phyloP scores from a whole-genome alignment of 2,113 vertebrate species.

The Hemiscyllium ocellatum region DNA sequence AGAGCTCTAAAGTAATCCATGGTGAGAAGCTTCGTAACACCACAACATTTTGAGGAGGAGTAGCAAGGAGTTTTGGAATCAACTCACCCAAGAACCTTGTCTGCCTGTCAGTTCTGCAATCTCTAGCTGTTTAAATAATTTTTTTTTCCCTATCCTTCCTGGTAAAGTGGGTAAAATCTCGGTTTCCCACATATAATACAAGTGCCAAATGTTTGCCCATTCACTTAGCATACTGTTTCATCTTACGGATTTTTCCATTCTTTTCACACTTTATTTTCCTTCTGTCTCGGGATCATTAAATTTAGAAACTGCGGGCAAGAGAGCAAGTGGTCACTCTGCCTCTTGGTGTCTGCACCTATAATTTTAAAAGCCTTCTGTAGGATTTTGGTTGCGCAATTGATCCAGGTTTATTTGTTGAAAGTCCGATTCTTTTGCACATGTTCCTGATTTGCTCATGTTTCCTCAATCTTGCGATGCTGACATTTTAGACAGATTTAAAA shows the following conservation, averaged over 20 bases:
- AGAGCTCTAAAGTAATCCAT: background rate
- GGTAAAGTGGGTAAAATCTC: too few species aligned
- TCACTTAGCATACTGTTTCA: too few species aligned
- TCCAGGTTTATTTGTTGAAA: background rate
- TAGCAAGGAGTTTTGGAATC: background rate
- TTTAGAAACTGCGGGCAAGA: too few species aligned
- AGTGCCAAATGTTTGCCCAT: too few species aligned
- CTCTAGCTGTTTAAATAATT: too few species aligned
- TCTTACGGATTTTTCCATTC: too few species aligned
- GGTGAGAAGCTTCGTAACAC: background rate
- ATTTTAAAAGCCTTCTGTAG: background rate
- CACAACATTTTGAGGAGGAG: background rate
- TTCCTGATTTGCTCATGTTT: background rate
- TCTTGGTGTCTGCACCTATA: background rate
- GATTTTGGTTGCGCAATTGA: background rate
- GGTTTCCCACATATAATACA: too few species aligned
- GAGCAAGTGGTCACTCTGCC: background rate
- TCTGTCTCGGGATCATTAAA: too few species aligned
- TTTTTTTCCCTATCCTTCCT: too few species aligned
- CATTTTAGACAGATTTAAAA: background rate
- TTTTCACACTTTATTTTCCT: too few species aligned
- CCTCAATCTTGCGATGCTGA: background rate
- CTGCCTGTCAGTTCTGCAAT: too few species aligned
- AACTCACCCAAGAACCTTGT: too few species aligned
- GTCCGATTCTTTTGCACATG: background rate